Evolutionary conservation across 2,113 vertebrate species (phyloP), one percentile per base, ranked within the genome.

Genomic region (Blennius ocellaris): DNA sequence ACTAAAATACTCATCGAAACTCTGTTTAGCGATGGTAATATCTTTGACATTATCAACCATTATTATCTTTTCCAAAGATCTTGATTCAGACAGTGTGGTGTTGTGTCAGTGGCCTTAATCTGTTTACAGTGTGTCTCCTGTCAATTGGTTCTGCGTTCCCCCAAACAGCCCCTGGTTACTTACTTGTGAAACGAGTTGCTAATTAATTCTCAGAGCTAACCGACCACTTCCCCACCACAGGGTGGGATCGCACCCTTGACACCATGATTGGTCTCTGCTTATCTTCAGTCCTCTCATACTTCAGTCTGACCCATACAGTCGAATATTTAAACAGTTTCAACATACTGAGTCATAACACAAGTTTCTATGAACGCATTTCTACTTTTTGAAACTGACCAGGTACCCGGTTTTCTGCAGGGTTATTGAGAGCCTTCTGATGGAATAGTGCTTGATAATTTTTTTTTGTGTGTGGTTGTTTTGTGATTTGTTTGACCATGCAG

Each of bases 401-500:
- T 30, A 30, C 21, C 21, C 2, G 21, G 2, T 30, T 30, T 30
- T 30, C 21, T 30, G 2, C 21, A 30, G 2, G 21, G 21, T 30
- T 30, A 30, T 30, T 30, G 21, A 30, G 21, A 30, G 21, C 21
- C 21, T 30, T 30, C 21, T 30, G 2, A 30, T 30, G 21, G 21
- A 30, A 30, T 30, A 30, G 4, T 30, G 21, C 21, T 30, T 30
- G 21, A 30, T 30, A 2, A 30, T 30, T 30, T 30, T 2, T 30
- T 30, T 30, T n/a, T n/a, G n/a, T n/a, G n/a, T 30, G 21, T 30
- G 21, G 2, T 30, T 30, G 21, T 30, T 30, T 30, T 30, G 21
- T 2, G 21, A 30, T 30, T 30, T 30, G 21, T 21, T 74, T 68
- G 16, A 9, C n/a, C 17, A 56, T 59, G 43, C 17, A 99, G 97